Evolutionary conservation across 1,140 invertebrate species (phyloP).

Genomic region (Helicoverpa armigera): DNA sequence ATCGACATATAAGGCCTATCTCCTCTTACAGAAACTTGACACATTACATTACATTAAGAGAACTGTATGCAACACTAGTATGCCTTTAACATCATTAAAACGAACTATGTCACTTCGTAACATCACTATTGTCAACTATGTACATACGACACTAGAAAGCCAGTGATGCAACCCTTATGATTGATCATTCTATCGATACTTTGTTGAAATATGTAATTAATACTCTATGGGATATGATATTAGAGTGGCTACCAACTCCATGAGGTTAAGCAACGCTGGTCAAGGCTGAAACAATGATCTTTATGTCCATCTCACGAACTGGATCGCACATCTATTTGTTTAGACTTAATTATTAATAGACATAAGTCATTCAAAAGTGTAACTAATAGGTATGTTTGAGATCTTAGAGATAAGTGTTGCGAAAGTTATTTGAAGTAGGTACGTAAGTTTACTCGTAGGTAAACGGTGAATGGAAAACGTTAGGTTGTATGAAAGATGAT

Average conservation of each 20-base stretch:
- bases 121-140: slow-evolving; percentile 11
- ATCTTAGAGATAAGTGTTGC: too few relatives aligned
- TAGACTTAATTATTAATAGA: neutral
- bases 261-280: slow-evolving; percentile 20
- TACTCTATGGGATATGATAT: slow-evolving; percentile 12
- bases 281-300: slow-evolving; percentile 10
- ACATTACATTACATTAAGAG: too few relatives aligned
- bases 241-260: slow-evolving; percentile 13
- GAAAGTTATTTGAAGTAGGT: too few relatives aligned
- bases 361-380: too few relatives aligned
- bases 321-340: neutral
- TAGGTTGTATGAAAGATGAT: too few relatives aligned
- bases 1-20: too few relatives aligned
- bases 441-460: too few relatives aligned
- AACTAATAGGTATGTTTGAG: too few relatives aligned
- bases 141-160: neutral
- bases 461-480: too few relatives aligned
- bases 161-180: slow-evolving; percentile 5
- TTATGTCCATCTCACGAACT: slow-evolving; percentile 13
- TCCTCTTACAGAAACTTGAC: too few relatives aligned
- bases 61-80: too few relatives aligned
- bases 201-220: slow-evolving; percentile 17
- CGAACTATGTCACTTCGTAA: neutral
- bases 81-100: neutral
- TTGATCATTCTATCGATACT: slow-evolving; percentile 21